A percentile compares a stretch with the other conserved stretches of the same genome.
These are phyloP conservation scores for Vultur gryphus DNA, from an alignment of 2,797 vertebrate genomes.

Conservation along the genomic window DNA sequence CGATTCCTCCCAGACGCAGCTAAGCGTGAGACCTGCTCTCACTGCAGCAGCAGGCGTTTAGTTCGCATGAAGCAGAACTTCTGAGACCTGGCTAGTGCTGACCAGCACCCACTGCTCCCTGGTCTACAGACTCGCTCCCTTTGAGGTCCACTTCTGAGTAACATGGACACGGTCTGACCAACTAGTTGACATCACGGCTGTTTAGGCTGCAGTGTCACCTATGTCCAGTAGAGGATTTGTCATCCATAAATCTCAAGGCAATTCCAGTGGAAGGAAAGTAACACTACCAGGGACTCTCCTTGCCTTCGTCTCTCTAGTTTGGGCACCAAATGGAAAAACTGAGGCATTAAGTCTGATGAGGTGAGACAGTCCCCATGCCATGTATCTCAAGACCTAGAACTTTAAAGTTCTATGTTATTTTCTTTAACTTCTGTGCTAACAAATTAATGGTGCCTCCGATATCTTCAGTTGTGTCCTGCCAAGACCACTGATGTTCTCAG, in stretches of 20 bases:
- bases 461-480: background rate
- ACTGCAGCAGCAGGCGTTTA: rapidly evolving
- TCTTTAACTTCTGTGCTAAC: background rate
- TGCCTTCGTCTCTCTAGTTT: background rate
- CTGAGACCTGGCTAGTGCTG: background rate
- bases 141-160: background rate
- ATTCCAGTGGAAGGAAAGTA: background rate
- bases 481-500: background rate
- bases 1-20: background rate
- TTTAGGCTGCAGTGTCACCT: background rate
- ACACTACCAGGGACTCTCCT: background rate
- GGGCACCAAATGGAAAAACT: background rate
- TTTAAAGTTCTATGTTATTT: background rate
- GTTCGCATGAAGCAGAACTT: background rate
- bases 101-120: background rate
- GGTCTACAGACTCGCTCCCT: rapidly evolving
- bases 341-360: background rate
- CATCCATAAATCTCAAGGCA: background rate
- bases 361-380: background rate
- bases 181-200: background rate
- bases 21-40: rapidly evolving
- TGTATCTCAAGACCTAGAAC: background rate
- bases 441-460: rapidly evolving
- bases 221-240: background rate
- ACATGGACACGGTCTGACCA: rapidly evolving